Evolutionary conservation across 2,888 invertebrate species (phyloP), one percentile per base, ranked within the genome.

Genomic region (Synanthedon andrenaeformis): DNA sequence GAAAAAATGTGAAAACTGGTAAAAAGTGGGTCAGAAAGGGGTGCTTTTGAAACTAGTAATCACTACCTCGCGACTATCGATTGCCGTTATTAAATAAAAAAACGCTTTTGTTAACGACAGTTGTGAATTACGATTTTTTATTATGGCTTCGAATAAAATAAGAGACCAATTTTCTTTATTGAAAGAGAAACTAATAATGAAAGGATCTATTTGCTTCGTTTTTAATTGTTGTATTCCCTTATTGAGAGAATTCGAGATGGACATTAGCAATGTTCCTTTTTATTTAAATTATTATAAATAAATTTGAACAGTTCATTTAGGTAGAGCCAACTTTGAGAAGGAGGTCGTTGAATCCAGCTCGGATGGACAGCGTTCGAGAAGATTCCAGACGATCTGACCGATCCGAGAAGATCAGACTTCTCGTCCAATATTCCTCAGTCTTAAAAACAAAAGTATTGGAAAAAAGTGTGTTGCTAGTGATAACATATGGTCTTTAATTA

Each of bases 11-110:
- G 80, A 84, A 83, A 86, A 80, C 77, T 74, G 75, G 80, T 82
- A 85, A 85, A 87, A 87, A 87, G 81, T 87, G 86, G 87, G 87
- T 87, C 87, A 86, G 83, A 86, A 87, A 83, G 82, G 84, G 87
- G 84, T 83, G 82, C 83, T 82, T 85, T 85, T 79, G 77, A 82
- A 84, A 82, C 79, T 81, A 81, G 82, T 86, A 87, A 87, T 87
- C 85, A 87, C 79, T 79, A 79, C 76, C 72, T 80, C 78, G 77
- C 75, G 74, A 77, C 78, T 76, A 85, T 84, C 82, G 84, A 86
- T 87, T 86, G 83, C 85, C 81, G 83, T 84, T 85, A 86, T 86
- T 85, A 56, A 56, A 78, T 76, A 71, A 63, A 74, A 78, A 82
- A 79, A 72, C 63, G 67, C 69, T 74, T 77, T 75, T 75, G 59